Base-by-base conservation (phyloP, 2,888 invertebrate species). In the Latrodectus hesperus region DNA sequence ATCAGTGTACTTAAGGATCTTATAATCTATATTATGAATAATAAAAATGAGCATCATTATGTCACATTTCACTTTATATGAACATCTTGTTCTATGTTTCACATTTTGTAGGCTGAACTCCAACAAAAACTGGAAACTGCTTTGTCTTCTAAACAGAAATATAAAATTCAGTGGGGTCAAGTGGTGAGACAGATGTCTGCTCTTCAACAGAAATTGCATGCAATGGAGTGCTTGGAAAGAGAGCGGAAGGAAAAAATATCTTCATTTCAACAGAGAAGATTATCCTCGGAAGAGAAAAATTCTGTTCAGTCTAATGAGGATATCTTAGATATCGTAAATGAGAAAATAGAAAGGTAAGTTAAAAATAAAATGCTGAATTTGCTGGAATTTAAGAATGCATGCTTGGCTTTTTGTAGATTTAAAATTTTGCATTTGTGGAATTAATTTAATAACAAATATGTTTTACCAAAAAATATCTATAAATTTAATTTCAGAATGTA, bases 141-240 rank as follows among this genome's bases (percentile, higher is more conserved):
- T 26, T 90, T 91, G 6, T 92, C 92, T 89, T 92, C 93, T 6
- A 93, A 92, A 90, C 90, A 92, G 11, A 92, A 92, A 89, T 93
- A 93, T 90, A 93, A 93, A 89, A 92, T 92, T 89, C 93, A 93
- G 90, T 93, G 92, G 92, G 92, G 92, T 0, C 90, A 92, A 68
- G 92, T 92, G 0, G 90, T 93, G 70, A 92, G 92, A 86, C 93
- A 93, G 88, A 90, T 93, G 65, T 92, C 92, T 51, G 26, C 53
- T 9, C 74, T 84, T 9, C 88, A 88, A 67, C 88, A 88, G 55
- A 84, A 80, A 51, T 71, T 88, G 9, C 88, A 80, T 67, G 55
- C 71, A 22, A 83, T 83, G 88, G 88, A 88, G 52, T 72, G 81
- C 11, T 22, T 88, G 17, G 88, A 88, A 49, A 60, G 55, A 26